These are phyloP conservation scores for Pangasianodon gigas DNA, from an alignment of 2,113 vertebrate species.

Conservation along the genomic window DNA sequence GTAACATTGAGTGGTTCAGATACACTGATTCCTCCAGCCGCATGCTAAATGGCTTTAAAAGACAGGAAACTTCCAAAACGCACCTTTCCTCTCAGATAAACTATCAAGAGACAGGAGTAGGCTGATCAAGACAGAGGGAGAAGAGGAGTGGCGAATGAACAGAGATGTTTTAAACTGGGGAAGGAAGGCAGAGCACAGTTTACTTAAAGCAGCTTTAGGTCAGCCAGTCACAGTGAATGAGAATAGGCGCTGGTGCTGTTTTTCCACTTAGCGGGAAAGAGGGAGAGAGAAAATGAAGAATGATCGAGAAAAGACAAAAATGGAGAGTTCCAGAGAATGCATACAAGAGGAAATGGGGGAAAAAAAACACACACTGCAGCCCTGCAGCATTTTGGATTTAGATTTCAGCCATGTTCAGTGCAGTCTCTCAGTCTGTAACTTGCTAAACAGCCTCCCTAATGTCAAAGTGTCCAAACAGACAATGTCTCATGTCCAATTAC, in stretches of 20 bases:
- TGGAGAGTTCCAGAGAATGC: slow-evolving; percentile 8
- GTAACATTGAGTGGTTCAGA: slow-evolving; percentile 32
- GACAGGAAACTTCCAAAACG: neutral
- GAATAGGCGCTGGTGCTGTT: slow-evolving; percentile 74
- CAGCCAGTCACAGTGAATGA: slow-evolving; percentile 80
- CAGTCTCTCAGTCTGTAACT: slow-evolving; percentile 13
- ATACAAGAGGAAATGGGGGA: slow-evolving; percentile 38
- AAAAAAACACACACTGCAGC: slow-evolving; percentile 50
- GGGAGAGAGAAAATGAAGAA: neutral
- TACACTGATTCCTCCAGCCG: slow-evolving; percentile 2
- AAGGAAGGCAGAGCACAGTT: slow-evolving; percentile 65
- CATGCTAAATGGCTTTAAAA: slow-evolving; percentile 23
- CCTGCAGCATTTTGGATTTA: slow-evolving; percentile 23
- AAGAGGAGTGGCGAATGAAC: neutral
- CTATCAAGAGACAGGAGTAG: slow-evolving; percentile 49
- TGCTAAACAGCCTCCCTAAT: slow-evolving; percentile 42
- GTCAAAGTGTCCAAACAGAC: slow-evolving; percentile 1
- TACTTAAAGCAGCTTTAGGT: slow-evolving; percentile 73
- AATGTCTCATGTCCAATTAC: slow-evolving; percentile 19
- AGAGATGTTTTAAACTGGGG: neutral
- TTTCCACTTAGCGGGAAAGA: slow-evolving; percentile 49
- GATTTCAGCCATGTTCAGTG: slow-evolving; percentile 20
- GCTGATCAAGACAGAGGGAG: neutral
- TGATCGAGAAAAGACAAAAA: slow-evolving; percentile 11
- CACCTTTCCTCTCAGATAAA: slow-evolving; percentile 10